Evolutionary conservation across 2,113 vertebrate genomes (phyloP).

Genomic region (Nestor notabilis): DNA sequence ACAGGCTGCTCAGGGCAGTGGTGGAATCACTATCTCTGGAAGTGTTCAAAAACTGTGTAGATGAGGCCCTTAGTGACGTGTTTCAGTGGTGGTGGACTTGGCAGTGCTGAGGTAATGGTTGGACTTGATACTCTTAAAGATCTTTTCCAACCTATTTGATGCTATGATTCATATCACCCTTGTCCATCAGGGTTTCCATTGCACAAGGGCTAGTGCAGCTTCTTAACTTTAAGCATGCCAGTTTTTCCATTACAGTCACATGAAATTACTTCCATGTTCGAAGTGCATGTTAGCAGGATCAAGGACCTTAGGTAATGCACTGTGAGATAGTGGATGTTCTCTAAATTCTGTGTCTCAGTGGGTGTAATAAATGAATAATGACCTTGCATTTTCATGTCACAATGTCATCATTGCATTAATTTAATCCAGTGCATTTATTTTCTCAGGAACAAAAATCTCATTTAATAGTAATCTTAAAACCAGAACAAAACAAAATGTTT

Average conservation of each 20-base stretch:
- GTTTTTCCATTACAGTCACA: background rate
- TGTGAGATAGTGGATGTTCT: background rate
- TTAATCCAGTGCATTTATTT: slow-evolving; percentile 13
- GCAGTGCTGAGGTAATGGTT: background rate
- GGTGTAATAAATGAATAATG: background rate
- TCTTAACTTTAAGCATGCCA: background rate
- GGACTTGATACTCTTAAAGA: background rate
- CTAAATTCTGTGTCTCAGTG: background rate
- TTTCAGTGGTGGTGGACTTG: background rate
- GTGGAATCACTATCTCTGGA: background rate
- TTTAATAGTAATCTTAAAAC: background rate
- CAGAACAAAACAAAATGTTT: accelerated
- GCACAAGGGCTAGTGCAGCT: background rate
- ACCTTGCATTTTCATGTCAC: slow-evolving; percentile 11
- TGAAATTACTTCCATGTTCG: background rate
- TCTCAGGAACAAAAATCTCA: background rate
- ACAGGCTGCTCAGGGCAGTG: background rate
- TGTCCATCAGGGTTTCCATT: background rate
- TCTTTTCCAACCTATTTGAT: background rate
- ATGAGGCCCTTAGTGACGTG: background rate
- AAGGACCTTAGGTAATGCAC: background rate
- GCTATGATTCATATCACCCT: background rate
- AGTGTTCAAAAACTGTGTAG: background rate
- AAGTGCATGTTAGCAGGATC: background rate
- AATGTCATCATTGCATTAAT: background rate